Conservation (phyloP, 1,140 invertebrate species). For the Drosophila lini region DNA sequence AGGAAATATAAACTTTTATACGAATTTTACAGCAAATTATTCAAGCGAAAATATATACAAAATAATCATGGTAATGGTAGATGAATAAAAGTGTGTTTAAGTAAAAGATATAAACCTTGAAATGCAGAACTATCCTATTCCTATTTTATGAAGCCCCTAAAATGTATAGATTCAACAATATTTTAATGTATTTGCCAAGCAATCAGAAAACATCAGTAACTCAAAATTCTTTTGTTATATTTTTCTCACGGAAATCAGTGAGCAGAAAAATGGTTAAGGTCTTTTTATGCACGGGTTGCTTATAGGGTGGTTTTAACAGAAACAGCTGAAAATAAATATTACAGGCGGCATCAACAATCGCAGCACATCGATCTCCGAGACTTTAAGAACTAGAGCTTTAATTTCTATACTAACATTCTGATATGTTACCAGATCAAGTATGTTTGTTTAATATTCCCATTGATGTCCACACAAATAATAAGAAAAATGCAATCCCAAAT, state of each 20-base stretch:
- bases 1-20: constrained; percentile 3
- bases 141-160: background rate
- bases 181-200: background rate
- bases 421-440: no score
- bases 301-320: no score
- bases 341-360: no score
- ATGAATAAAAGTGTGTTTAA: background rate
- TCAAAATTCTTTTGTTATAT: background rate
- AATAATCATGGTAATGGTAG: background rate
- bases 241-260: background rate
- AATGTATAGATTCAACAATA: background rate
- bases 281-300: no score
- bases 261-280: no score
- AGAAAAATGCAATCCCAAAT: no score
- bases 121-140: background rate
- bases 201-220: background rate
- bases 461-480: no score
- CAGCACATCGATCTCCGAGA: no score
- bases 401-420: no score
- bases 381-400: no score
- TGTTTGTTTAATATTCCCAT: no score
- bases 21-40: constrained; percentile 3
- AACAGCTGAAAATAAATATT: no score
- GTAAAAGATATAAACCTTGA: background rate
- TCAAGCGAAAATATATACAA: background rate